phyloP scores from a whole-genome alignment of 2,888 invertebrate species.

The Cheilosia pagana region DNA sequence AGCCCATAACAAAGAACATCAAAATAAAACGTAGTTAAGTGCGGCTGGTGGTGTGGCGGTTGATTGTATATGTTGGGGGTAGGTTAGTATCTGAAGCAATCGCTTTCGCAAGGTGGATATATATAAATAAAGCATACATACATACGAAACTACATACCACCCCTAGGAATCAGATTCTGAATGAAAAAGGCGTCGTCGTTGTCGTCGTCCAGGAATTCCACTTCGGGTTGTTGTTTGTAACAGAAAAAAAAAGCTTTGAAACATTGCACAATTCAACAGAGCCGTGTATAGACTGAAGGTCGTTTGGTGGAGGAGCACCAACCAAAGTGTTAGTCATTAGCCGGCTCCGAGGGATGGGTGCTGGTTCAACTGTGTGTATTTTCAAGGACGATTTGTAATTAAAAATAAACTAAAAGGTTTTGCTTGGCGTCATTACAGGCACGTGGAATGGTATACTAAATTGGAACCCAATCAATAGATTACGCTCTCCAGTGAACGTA shows the following conservation, averaged over 20 bases:
- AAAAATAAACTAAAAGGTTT: constrained; percentile 64
- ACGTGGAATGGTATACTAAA: constrained; percentile 26
- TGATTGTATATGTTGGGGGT: constrained; percentile 41
- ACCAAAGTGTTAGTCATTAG: constrained; percentile 71
- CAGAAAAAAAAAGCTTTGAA: constrained; percentile 68
- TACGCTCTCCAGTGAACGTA: constrained; percentile 40
- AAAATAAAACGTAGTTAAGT: constrained; percentile 30
- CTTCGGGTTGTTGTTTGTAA: constrained; percentile 54
- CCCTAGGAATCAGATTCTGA: constrained; percentile 65
- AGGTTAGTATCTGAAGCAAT: constrained; percentile 56
- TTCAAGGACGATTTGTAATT: constrained; percentile 64
- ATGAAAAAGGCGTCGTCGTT: constrained; percentile 70
- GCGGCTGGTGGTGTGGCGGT: constrained; percentile 21
- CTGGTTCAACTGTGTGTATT: background rate
- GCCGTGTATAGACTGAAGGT: constrained; percentile 65
- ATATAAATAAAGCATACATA: constrained; percentile 23
- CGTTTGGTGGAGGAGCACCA: constrained; percentile 51
- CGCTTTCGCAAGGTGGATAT: constrained; percentile 6
- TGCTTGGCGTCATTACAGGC: background rate
- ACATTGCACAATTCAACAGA: constrained; percentile 70
- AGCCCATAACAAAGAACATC: constrained; percentile 35
- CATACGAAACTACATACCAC: constrained; percentile 38
- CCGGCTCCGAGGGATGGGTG: constrained; percentile 25
- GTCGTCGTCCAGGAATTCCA: constrained; percentile 63
- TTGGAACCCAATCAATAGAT: constrained; percentile 57